Base-by-base conservation (phyloP, 1,140 invertebrate species). In the Nasonia longicornis region DNA sequence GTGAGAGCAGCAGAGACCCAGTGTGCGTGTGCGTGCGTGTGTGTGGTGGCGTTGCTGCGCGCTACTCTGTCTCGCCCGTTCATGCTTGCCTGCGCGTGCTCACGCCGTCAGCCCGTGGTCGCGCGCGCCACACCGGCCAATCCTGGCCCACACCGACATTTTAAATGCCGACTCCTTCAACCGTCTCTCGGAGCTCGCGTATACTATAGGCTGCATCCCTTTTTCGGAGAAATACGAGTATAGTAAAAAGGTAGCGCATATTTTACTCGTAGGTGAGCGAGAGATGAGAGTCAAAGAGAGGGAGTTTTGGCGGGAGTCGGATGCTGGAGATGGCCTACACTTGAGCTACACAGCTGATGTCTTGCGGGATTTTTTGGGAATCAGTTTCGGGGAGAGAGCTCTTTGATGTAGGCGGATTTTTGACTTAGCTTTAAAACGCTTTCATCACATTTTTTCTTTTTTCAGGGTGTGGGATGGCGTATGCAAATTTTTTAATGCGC, bases 11-110 rank as follows among this genome's bases (percentile, higher is more conserved):
- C 38, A 11, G 4, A 42, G 35, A 38, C 3, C 3, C 7, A 38
- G 3, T 0, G 7, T 7, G 3, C 3, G 7, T 7, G 35, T 7
- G 35, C 35, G 7, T 42, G 38, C 4, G 31, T 4, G 38, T 11
- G 52, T n/a, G 14, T 67, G 66, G 66, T n/a, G 29, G 69, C 69
- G 35, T 14, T 58, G 52, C 20, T 48, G 12, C 45, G 45, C 45
- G 2, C 31, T 35, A 6, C 31, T 35, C 31, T 35, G 31, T 35
- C 31, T 4, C n/a, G 71, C 71, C 71, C 38, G 71, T 73, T 73
- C 71, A 45, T 73, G 71, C 42, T 42, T 73, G 71, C 71, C 31
- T 22, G 38, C 22, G 69, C 69, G 31, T 20, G 69, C 69, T 58
- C 52, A 58, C 52, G 52, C 20, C 52, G 52, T 58, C 52, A n/a